Percentiles rank a stretch among this genome's conserved stretches.
phyloP scores from a whole-genome alignment of 2,113 vertebrate genomes.

The Crypturellus undulatus region DNA sequence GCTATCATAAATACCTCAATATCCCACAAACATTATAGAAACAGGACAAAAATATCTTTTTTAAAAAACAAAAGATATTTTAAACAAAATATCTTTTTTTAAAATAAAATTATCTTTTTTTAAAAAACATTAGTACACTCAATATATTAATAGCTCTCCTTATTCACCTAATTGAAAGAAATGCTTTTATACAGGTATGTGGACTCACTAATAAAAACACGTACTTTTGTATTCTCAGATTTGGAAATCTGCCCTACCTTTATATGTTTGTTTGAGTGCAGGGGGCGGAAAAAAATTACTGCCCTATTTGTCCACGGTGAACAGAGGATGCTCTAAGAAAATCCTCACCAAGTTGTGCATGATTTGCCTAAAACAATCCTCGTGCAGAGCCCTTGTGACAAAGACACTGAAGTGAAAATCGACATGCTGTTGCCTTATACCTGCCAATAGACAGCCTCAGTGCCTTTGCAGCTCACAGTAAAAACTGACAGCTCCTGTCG shows the following conservation, averaged over 20 bases:
- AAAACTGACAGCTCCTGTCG: slow-evolving; percentile 61
- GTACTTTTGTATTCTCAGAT: not conserved
- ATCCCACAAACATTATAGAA: not conserved
- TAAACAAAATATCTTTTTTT: not conserved
- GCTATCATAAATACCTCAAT: not conserved
- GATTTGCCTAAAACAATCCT: not conserved
- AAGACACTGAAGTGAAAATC: slow-evolving; percentile 7
- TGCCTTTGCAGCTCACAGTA: not conserved
- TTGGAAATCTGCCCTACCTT: not conserved
- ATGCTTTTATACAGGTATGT: not conserved
- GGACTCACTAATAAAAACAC: not conserved
- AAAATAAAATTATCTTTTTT: not conserved
- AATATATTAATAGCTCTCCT: not conserved
- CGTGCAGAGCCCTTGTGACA: not conserved
- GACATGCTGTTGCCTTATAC: not conserved
- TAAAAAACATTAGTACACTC: not conserved
- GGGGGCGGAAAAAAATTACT: not conserved
- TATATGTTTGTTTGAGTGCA: not conserved
- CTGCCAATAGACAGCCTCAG: slow-evolving; percentile 4
- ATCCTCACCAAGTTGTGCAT: not conserved
- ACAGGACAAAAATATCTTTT: not conserved
- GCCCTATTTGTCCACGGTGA: not conserved
- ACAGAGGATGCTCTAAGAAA: not conserved
- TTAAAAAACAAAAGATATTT: not conserved
- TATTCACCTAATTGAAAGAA: not conserved